A percentile compares a stretch with the other conserved stretches of the same genome.
Evolutionary conservation across 2,113 vertebrate species (phyloP).

Genomic region (Phoxinus phoxinus): DNA sequence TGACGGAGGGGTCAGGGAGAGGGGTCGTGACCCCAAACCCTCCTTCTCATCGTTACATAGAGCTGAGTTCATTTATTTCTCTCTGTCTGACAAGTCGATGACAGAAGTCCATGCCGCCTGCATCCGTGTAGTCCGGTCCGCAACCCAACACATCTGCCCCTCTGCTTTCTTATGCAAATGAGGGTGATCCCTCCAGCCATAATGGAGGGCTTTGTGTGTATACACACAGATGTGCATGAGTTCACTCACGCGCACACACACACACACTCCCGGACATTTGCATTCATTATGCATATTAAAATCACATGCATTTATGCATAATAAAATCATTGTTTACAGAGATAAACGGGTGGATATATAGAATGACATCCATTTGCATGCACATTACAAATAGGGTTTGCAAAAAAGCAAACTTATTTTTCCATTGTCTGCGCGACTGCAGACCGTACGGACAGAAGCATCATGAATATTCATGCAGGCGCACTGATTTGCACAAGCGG

Average conservation of each 20-base stretch:
- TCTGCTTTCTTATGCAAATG: constrained; percentile 68
- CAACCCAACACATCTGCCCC: constrained; percentile 70
- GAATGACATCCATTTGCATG: constrained; percentile 18
- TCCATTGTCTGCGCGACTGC: neutral
- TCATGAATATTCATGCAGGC: constrained; percentile 70
- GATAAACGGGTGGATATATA: neutral
- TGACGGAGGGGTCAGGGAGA: constrained; percentile 66
- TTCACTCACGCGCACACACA: neutral
- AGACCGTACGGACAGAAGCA: constrained; percentile 15
- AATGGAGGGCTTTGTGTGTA: constrained; percentile 3
- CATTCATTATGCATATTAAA: constrained; percentile 26
- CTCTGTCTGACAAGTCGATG: constrained; percentile 56
- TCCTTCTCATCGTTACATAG: constrained; percentile 46
- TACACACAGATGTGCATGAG: constrained; percentile 31
- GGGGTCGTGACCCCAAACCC: constrained; percentile 68
- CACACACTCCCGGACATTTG: constrained; percentile 1
- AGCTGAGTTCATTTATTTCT: constrained; percentile 63
- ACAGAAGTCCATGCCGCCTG: constrained; percentile 32
- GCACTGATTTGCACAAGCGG: constrained; percentile 46
- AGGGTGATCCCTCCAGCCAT: constrained; percentile 49
- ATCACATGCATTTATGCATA: neutral
- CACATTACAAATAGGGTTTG: constrained; percentile 5
- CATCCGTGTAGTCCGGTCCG: constrained; percentile 46
- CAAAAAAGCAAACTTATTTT: constrained; percentile 24
- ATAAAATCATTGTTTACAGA: constrained; percentile 15